Evolutionary conservation across 2,113 vertebrate genomes (phyloP).

Genomic region (Dasypus novemcinctus): DNA sequence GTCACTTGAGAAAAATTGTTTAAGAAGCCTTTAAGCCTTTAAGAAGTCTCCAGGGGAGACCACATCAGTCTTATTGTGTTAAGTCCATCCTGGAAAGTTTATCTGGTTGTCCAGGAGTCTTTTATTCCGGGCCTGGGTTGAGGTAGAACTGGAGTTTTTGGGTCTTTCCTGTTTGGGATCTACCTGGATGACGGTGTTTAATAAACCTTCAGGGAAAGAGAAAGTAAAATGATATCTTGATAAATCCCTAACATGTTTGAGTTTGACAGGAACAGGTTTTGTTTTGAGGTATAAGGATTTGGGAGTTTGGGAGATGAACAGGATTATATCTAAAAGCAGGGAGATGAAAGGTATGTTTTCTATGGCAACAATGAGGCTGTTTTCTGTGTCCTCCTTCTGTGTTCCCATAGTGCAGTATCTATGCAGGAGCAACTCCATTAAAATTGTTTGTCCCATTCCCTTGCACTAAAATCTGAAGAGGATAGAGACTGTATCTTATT

Average conservation of each 20-base stretch:
- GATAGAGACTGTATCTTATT: not conserved
- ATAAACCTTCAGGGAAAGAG: not conserved
- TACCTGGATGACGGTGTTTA: not conserved
- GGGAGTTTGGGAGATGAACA: not conserved
- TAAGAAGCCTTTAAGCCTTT: not conserved
- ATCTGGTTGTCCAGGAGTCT: not conserved
- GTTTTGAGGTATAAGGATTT: not conserved
- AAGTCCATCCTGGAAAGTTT: not conserved
- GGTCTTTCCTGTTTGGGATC: not conserved
- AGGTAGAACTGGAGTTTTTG: not conserved
- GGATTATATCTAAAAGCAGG: not conserved
- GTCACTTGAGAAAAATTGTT: not conserved
- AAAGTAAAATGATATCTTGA: not conserved
- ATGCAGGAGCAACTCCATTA: not conserved
- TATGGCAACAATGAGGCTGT: not conserved
- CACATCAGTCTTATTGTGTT: not conserved
- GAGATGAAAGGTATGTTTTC: not conserved
- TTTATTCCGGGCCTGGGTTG: not conserved
- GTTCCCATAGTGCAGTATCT: not conserved
- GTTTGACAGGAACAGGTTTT: not conserved
- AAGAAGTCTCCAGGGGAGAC: not conserved
- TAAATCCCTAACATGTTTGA: not conserved
- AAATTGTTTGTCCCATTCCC: not conserved
- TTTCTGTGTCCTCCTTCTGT: not conserved
- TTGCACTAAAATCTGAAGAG: not conserved